phyloP scores from a whole-genome alignment of 1,140 invertebrate species.

The Anastrepha obliqua region DNA sequence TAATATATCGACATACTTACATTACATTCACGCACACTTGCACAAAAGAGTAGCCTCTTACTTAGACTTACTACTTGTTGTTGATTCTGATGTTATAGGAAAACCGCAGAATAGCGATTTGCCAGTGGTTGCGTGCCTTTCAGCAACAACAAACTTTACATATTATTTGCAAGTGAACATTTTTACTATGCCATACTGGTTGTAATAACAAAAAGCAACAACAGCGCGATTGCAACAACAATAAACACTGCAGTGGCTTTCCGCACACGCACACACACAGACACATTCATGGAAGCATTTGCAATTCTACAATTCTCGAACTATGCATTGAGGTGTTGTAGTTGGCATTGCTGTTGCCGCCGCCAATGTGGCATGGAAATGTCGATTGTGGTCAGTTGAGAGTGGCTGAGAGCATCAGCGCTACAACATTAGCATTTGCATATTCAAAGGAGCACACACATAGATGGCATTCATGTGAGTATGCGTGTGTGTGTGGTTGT shows the following conservation, averaged over 20 bases:
- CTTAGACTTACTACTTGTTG: neutral
- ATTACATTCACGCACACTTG: too few relatives aligned
- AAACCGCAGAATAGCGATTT: constrained; percentile 16
- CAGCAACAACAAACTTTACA: constrained; percentile 8
- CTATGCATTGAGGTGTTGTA: neutral
- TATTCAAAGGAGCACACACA: neutral
- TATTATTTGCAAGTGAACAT: neutral
- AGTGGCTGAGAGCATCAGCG: neutral
- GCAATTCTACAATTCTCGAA: neutral
- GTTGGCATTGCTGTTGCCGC: neutral
- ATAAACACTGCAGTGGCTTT: neutral
- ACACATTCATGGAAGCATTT: neutral
- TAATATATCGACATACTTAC: too few relatives aligned
- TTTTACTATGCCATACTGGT: neutral
- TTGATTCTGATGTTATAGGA: neutral
- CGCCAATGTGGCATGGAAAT: constrained; percentile 38
- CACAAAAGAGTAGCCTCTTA: too few relatives aligned
- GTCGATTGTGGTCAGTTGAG: constrained; percentile 27
- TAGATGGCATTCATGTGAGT: neutral
- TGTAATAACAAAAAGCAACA: neutral
- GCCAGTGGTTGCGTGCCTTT: neutral
- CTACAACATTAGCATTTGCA: constrained; percentile 5
- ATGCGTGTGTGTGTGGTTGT: too few relatives aligned
- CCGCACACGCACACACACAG: too few relatives aligned
- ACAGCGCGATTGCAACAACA: neutral